Conservation (phyloP, 1,140 invertebrate genomes). For the Babylonia areolata region DNA sequence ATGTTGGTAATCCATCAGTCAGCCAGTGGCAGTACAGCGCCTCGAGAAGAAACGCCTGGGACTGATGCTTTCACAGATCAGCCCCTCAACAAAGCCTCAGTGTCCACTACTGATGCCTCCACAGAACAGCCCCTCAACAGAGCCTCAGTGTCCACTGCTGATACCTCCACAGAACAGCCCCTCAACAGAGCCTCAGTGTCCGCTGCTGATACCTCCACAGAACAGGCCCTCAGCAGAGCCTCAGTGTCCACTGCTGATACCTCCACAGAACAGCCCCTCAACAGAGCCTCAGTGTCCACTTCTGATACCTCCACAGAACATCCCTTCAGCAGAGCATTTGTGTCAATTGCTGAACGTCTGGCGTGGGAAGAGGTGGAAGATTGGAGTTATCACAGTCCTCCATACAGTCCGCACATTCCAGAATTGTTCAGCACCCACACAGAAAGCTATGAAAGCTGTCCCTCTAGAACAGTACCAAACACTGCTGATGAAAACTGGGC, state of each 20-base stretch:
- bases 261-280: not conserved
- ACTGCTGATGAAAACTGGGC: not conserved
- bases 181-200: not conserved
- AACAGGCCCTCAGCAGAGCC: not conserved
- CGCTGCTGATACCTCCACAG: not conserved
- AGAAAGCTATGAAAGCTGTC: not conserved
- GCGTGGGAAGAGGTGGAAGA: not conserved
- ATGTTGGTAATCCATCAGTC: not conserved
- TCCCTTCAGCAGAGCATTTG: not conserved
- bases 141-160: not conserved
- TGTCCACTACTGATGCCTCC: not conserved
- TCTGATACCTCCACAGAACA: not conserved
- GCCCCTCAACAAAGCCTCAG: not conserved
- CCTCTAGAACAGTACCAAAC: not conserved
- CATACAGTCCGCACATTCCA: not conserved
- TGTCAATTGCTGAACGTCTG: not conserved
- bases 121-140: not conserved
- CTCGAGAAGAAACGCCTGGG: not conserved
- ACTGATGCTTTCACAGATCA: not conserved
- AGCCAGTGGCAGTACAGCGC: not conserved
- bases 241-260: not conserved
- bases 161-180: not conserved
- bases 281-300: not conserved
- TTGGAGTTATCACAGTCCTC: not conserved
- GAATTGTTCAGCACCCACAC: not conserved